Base-by-base conservation (phyloP, 2,888 invertebrate species). In the Ichneumon xanthorius region DNA sequence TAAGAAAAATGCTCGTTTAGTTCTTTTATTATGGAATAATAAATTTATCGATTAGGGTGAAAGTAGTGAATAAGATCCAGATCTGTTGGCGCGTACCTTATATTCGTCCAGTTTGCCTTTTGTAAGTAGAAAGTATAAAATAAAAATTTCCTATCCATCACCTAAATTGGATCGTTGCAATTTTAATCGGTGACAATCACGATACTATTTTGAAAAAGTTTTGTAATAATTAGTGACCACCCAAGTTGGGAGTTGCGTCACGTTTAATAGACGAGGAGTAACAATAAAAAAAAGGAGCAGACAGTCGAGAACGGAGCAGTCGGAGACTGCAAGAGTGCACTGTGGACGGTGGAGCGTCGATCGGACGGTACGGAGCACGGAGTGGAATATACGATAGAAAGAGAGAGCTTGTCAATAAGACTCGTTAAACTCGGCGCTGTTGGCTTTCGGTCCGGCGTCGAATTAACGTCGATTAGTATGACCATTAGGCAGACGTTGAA, bases 381-480 rank as follows among this genome's bases (percentile, higher is more conserved):
- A 16, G 19, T 19, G 26, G 75, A 75, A 65, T 77, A 70, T 55
- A 58, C 26, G 75, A 75, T 68, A 58, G 65, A 65, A 77, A 75
- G 37, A 37, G 37, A 72, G 84, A 83, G 86, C 86, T 86, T 88
- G 89, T 90, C 91, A 90, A 91, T 90, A 88, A 89, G 88, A 88
- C 88, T 88, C 87, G 88, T 90, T 90, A 89, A 90, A 88, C 87
- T 70, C 80, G 88, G 82, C 88, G 82, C 88, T 85, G 82, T 88
- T 85, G 87, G 89, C 87, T 88, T 89, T 84, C 87, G 80, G 88
- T 86, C 89, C 89, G 89, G 91, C 90, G 90, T 92, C 89, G 89
- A 92, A 93, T 93, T 93, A 93, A 92, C 92, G 90, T 92, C 91
- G 91, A 93, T 93, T 92, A 92, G 91, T 89, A 91, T 91, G 91